phyloP scores from a whole-genome alignment of 2,113 vertebrate species.

The Trichomycterus rosablanca region DNA sequence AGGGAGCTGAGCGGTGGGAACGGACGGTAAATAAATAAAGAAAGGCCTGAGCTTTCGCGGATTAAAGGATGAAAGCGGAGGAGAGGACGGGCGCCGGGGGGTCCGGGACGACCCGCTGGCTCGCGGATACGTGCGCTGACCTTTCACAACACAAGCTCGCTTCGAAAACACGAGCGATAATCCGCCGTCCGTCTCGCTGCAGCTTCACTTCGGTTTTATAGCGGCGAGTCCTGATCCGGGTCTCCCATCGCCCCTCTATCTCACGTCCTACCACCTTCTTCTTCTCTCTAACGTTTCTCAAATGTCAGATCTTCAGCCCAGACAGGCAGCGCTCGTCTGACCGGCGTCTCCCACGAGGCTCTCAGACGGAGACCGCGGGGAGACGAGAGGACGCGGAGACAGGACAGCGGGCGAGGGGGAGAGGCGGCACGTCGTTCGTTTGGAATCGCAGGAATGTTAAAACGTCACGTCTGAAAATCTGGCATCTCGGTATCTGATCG shows the following conservation, averaged over 20 bases:
- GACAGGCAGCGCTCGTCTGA: background rate
- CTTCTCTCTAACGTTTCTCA: conserved; percentile 3
- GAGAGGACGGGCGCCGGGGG: conserved; percentile 23
- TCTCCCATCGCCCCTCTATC: background rate
- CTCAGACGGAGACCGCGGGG: background rate
- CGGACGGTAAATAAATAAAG: conserved; percentile 44
- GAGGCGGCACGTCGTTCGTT: no score
- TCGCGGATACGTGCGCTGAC: conserved; percentile 31
- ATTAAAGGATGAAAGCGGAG: conserved; percentile 48
- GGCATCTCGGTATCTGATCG: no score
- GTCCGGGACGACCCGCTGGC: conserved; percentile 20
- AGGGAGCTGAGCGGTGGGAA: conserved; percentile 36
- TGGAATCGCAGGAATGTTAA: no score
- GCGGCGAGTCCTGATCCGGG: background rate
- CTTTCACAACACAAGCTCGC: conserved; percentile 39
- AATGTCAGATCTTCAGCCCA: conserved; percentile 24
- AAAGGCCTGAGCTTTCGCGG: conserved; percentile 37
- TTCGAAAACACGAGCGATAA: conserved; percentile 26
- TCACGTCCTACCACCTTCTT: background rate
- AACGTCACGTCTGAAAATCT: no score
- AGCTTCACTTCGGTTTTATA: background rate
- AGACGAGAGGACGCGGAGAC: no score
- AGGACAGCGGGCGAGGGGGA: background rate
- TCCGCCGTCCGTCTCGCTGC: conserved; percentile 5
- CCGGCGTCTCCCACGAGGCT: background rate